phyloP scores from a whole-genome alignment of 2,888 invertebrate genomes.

The Tenthredo mesomela region DNA sequence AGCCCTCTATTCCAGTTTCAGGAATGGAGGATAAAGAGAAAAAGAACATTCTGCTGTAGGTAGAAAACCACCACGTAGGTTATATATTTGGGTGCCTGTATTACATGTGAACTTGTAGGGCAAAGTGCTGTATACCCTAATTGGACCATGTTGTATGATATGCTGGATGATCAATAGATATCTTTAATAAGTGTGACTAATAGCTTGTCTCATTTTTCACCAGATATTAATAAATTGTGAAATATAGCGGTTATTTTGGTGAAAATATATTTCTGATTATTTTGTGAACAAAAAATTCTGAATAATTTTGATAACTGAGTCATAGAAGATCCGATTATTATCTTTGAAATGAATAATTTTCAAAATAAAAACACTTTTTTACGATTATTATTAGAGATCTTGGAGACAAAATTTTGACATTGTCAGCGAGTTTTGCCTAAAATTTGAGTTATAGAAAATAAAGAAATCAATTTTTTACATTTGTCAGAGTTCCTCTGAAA shows the following conservation, averaged over 20 bases:
- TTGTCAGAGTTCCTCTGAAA: no score
- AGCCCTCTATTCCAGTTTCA: not conserved
- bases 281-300: no score
- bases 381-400: no score
- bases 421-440: no score
- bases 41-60: not conserved
- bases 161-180: not conserved
- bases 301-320: no score
- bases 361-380: no score
- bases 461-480: no score
- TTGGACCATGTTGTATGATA: not conserved
- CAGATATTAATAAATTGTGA: not conserved
- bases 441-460: no score
- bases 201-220: not conserved
- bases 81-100: not conserved
- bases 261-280: not conserved
- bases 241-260: not conserved
- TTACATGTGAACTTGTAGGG: not conserved
- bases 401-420: no score
- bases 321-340: no score
- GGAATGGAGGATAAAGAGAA: conserved; percentile 11
- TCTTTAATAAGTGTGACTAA: conserved; percentile 3
- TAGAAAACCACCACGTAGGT: not conserved
- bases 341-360: no score
- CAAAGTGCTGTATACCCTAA: conserved; percentile 3